These are phyloP conservation scores for Eilema caniola DNA, from an alignment of 2,888 invertebrate genomes.

Conservation along the genomic window DNA sequence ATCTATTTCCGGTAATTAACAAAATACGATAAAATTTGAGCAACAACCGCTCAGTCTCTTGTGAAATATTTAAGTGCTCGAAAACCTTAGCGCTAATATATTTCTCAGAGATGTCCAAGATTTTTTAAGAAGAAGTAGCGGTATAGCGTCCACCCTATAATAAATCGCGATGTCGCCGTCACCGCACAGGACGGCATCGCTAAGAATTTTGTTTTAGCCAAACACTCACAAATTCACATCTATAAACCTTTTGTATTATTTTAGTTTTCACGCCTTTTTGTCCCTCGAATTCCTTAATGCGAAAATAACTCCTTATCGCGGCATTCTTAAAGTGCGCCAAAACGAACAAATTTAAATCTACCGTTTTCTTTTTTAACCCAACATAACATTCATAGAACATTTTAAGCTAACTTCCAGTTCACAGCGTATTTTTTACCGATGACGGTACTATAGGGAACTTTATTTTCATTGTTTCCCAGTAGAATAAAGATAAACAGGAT, in stretches of 20 bases:
- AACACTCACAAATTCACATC: conserved; percentile 87
- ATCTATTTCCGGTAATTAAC: conserved; percentile 13
- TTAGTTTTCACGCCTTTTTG: conserved; percentile 87
- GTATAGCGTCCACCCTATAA: conserved; percentile 81
- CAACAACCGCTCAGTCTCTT: conserved; percentile 34
- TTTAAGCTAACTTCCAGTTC: conserved; percentile 62
- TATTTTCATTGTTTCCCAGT: neutral
- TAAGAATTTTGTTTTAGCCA: conserved; percentile 85
- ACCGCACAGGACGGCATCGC: conserved; percentile 87
- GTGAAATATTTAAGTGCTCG: conserved; percentile 54
- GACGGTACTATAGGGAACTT: neutral
- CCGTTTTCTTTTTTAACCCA: conserved; percentile 75
- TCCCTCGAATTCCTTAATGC: conserved; percentile 83
- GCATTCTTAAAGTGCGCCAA: conserved; percentile 83
- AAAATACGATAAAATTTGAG: conserved; percentile 14
- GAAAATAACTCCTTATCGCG: conserved; percentile 86
- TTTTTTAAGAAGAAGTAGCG: conserved; percentile 79
- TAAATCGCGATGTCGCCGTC: conserved; percentile 80
- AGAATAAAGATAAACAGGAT: neutral
- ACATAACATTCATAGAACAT: conserved; percentile 74
- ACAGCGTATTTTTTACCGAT: neutral
- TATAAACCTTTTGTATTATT: conserved; percentile 85
- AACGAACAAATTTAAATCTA: conserved; percentile 74
- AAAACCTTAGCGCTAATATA: conserved; percentile 63
- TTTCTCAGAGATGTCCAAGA: conserved; percentile 77